Percentiles rank a stretch among this genome's conserved stretches.
phyloP scores from a whole-genome alignment of 64 coral and sea anemone genomes.

The Acropora yongei region DNA sequence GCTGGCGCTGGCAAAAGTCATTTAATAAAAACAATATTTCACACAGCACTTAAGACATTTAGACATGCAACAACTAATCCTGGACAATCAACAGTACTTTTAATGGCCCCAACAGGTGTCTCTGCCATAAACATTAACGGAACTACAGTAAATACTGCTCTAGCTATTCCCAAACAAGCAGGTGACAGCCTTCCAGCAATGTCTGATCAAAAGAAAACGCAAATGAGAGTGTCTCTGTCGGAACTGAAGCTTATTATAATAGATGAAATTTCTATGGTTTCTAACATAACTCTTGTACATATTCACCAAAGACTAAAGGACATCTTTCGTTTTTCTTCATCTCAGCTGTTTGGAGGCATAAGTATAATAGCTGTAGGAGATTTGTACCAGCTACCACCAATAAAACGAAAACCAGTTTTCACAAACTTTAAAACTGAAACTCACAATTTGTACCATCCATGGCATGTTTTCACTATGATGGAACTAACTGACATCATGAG shows the following conservation, averaged over 20 bases:
- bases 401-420: conserved; percentile 42
- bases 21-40: conserved; percentile 57
- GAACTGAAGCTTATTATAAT: too few relatives aligned
- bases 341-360: conserved; percentile 41
- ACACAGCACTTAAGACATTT: background rate
- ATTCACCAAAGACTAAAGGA: conserved; percentile 44
- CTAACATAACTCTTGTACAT: conserved; percentile 12
- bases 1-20: conserved; percentile 57
- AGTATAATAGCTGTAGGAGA: conserved; percentile 2
- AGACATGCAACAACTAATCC: conserved; percentile 37
- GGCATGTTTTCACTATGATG: conserved; percentile 28
- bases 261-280: too few relatives aligned
- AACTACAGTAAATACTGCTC: conserved; percentile 60
- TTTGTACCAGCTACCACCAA: background rate
- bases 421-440: conserved; percentile 36
- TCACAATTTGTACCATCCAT: conserved; percentile 7
- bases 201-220: conserved; percentile 36
- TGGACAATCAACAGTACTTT: conserved; percentile 42
- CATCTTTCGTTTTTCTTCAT: conserved; percentile 25
- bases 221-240: too few relatives aligned
- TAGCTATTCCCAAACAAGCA: conserved; percentile 67
- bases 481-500: conserved; percentile 68
- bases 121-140: conserved; percentile 20
- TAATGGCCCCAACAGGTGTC: conserved; percentile 67
- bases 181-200: conserved; percentile 25